phyloP scores from a whole-genome alignment of 2,113 vertebrate species.

The Hiodon tergisus region DNA sequence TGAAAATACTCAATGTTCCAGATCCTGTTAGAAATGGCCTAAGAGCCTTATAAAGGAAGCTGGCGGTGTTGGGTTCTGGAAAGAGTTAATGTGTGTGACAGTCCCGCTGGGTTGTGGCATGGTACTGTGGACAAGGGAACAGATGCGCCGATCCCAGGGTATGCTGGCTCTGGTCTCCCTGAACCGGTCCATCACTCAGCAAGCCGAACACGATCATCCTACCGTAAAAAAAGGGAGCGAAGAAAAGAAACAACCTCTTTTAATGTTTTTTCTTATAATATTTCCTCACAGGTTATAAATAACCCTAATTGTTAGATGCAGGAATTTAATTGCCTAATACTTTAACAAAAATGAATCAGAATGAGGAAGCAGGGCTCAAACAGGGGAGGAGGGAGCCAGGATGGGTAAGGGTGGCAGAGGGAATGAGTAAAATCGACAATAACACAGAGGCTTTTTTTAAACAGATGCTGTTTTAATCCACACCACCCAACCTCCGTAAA shows the following conservation, averaged over 20 bases:
- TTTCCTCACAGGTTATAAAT: no score
- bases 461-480: constrained; percentile 34
- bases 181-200: constrained; percentile 21
- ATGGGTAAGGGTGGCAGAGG: background rate
- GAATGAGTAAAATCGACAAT: constrained; percentile 21
- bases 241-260: background rate
- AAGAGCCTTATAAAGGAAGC: background rate
- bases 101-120: background rate
- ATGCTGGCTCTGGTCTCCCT: constrained; percentile 25
- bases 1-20: no score
- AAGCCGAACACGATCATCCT: background rate
- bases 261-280: no score
- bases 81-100: constrained; percentile 4
- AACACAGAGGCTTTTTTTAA: constrained; percentile 26
- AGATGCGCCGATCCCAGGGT: constrained; percentile 26
- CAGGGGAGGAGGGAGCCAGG: background rate
- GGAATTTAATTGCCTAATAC: background rate
- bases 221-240: background rate
- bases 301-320: no score
- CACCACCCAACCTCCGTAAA: background rate
- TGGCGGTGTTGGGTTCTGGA: background rate
- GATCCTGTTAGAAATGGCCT: background rate
- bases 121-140: constrained; percentile 18
- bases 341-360: no score
- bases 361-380: background rate